phyloP scores from a whole-genome alignment of 2,113 vertebrate species.

The Syngnathus typhle region DNA sequence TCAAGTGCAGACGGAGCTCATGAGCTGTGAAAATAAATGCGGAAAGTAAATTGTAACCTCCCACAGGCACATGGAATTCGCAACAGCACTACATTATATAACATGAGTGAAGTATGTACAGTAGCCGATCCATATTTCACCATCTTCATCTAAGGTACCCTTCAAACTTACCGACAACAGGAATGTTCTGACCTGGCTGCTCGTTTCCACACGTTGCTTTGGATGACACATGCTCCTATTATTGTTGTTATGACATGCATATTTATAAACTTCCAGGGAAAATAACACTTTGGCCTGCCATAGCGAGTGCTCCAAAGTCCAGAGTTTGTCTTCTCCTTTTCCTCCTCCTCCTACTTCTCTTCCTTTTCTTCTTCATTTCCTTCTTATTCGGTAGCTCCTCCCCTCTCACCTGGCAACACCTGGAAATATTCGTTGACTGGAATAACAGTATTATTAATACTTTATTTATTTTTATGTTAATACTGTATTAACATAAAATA shows the following conservation, averaged over 20 bases:
- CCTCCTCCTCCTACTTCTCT: neutral
- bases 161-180: neutral
- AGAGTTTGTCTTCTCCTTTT: neutral
- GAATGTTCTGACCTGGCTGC: constrained; percentile 22
- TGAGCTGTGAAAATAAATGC: constrained; percentile 9
- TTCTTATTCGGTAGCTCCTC: constrained; percentile 29
- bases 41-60: constrained; percentile 7
- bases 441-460: too few relatives aligned
- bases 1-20: constrained; percentile 31
- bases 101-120: neutral
- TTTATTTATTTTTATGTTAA: too few relatives aligned
- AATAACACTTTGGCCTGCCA: constrained; percentile 24
- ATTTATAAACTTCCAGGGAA: neutral
- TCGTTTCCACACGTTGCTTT: constrained; percentile 4
- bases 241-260: neutral
- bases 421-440: constrained; percentile 11
- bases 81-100: neutral
- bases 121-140: too few relatives aligned
- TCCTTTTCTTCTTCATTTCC: neutral
- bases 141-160: neutral
- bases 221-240: constrained; percentile 10
- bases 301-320: constrained; percentile 23
- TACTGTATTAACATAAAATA: neutral
- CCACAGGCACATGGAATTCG: neutral
- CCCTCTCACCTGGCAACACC: constrained; percentile 42